phyloP scores from a whole-genome alignment of 2,888 invertebrate genomes.

The Drosophila parthenogenetica region DNA sequence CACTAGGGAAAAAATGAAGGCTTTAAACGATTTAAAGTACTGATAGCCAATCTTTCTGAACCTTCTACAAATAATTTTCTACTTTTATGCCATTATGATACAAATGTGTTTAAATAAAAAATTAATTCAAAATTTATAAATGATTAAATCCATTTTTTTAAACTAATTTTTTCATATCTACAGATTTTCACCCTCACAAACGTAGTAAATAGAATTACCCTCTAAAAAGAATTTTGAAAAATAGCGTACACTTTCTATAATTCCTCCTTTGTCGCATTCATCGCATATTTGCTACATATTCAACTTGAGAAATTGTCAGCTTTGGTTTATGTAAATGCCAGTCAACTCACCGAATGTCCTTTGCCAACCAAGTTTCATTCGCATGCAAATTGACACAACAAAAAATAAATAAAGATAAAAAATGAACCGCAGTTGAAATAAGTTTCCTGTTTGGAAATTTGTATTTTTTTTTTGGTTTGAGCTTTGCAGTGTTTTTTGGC shows the following conservation, averaged over 20 bases:
- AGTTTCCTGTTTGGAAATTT: slow-evolving; percentile 22
- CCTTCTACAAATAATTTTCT: too few species aligned
- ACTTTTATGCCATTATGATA: too few species aligned
- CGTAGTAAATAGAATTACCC: not conserved
- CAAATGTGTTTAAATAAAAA: not conserved
- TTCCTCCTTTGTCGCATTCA: not conserved
- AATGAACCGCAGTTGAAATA: slow-evolving; percentile 32
- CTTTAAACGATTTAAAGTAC: too few species aligned
- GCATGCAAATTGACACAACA: slow-evolving; percentile 49
- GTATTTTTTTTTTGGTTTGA: not conserved
- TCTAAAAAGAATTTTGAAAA: not conserved
- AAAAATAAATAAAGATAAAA: not conserved
- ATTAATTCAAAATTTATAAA: not conserved
- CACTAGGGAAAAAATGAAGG: too few species aligned
- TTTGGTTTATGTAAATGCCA: slow-evolving; percentile 57
- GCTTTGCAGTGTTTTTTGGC: slow-evolving; percentile 21
- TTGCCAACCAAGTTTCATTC: slow-evolving; percentile 24
- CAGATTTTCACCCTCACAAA: not conserved
- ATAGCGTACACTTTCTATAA: not conserved
- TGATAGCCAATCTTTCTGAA: too few species aligned
- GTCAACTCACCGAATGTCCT: slow-evolving; percentile 40
- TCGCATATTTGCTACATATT: slow-evolving; percentile 23
- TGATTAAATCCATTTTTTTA: too few species aligned
- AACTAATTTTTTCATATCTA: not conserved
- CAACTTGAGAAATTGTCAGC: slow-evolving; percentile 2